Evolutionary conservation across 2,888 invertebrate genomes (phyloP), one percentile per base, ranked within the genome.

Genomic region (Zonitis immaculata): DNA sequence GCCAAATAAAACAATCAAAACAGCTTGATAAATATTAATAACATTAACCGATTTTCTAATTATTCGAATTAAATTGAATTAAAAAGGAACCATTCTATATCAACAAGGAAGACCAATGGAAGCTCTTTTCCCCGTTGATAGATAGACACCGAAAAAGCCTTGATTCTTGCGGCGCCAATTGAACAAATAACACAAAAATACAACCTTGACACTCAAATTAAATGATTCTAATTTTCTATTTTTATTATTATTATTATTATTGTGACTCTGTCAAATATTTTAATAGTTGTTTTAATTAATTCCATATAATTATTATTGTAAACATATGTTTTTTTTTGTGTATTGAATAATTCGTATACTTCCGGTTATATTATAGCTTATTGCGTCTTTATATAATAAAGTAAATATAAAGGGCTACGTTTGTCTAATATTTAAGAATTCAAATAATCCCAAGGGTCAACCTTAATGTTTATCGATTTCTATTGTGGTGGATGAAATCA

Each of bases 401-500:
- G n/a, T n/a, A n/a, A n/a, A n/a, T n/a, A n/a, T n/a, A n/a, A n/a
- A n/a, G n/a, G n/a, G n/a, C n/a, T n/a, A n/a, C n/a, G n/a, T n/a
- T n/a, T n/a, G n/a, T n/a, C n/a, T n/a, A n/a, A n/a, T n/a, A n/a
- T n/a, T n/a, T n/a, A n/a, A n/a, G n/a, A n/a, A n/a, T n/a, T n/a
- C n/a, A n/a, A n/a, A n/a, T n/a, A n/a, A n/a, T n/a, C n/a, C n/a
- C n/a, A n/a, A n/a, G 35, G 35, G 35, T 18, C 35, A 16, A 16
- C 35, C 18, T 32, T 32, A 12, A 6, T 6, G 12, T 35, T n/a
- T n/a, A 35, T 35, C 18, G 35, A 35, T 35, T 35, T 18, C 16
- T 35, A 35, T 35, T 35, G 35, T 35, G 35, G 35, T 35, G 35
- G 35, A 35, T 35, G 35, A 35, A 35, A 35, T 35, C 35, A 35